A percentile compares a stretch with the other conserved stretches of the same genome.
Evolutionary conservation across 2,888 invertebrate species (phyloP).

Genomic region (Silvanus unidentatus): DNA sequence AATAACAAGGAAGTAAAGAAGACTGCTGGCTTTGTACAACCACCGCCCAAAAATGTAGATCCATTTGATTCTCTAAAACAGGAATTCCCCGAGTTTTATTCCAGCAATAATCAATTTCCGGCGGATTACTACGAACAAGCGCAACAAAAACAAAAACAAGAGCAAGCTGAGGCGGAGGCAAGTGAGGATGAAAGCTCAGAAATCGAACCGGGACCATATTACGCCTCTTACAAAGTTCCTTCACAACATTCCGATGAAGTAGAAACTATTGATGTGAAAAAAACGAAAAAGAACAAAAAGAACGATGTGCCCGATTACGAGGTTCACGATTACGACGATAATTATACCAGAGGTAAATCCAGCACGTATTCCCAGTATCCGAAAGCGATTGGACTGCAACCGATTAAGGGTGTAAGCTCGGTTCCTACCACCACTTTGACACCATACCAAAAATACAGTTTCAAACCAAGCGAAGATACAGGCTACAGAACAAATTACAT

Average conservation of each 20-base stretch:
- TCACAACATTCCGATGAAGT: constrained; percentile 25
- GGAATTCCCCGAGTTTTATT: constrained; percentile 12
- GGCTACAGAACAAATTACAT: constrained; percentile 28
- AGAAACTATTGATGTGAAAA: constrained; percentile 16
- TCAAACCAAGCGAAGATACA: constrained; percentile 31
- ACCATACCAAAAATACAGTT: constrained; percentile 42
- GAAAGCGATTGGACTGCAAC: constrained; percentile 21
- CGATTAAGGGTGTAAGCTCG: constrained; percentile 4
- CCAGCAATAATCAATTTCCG: constrained; percentile 23
- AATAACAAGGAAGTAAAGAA: constrained; percentile 25
- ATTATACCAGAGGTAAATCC: constrained; percentile 33
- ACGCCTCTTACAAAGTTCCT: constrained; percentile 36
- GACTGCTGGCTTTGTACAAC: constrained; percentile 23
- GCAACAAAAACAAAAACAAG: constrained; percentile 26
- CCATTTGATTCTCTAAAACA: constrained; percentile 5
- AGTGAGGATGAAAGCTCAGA: constrained; percentile 19
- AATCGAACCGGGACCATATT: constrained; percentile 34
- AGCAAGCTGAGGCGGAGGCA: constrained; percentile 15
- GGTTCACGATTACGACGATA: constrained; percentile 18
- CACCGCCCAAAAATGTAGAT: neutral
- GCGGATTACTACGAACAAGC: constrained; percentile 42
- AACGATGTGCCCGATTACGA: neutral
- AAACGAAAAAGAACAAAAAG: neutral
- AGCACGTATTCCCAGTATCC: constrained; percentile 32
- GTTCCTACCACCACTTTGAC: constrained; percentile 22